Conservation (phyloP, 1,140 invertebrate genomes). For the Arion vulgaris region DNA sequence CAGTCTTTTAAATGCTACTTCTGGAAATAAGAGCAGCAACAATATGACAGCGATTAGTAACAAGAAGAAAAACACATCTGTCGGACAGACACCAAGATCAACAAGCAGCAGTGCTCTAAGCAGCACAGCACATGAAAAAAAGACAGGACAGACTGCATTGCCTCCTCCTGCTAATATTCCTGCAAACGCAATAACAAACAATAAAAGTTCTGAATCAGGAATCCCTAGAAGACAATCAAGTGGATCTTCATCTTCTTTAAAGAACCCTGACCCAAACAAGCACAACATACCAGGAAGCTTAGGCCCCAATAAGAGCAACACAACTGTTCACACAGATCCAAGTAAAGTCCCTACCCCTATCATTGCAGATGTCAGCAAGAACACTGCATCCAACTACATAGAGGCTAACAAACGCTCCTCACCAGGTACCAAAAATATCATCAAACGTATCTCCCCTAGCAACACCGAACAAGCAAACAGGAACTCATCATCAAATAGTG, state of each 20-base stretch:
- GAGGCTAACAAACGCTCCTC: not conserved
- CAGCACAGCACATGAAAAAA: not conserved
- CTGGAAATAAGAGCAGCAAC: not conserved
- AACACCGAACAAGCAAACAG: not conserved
- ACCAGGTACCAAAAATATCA: not conserved
- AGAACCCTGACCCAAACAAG: not conserved
- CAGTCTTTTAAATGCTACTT: not conserved
- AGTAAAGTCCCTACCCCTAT: not conserved
- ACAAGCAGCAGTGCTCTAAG: not conserved
- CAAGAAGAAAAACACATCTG: not conserved
- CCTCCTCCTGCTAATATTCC: not conserved
- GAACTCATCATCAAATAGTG: not conserved
- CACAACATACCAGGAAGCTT: not conserved
- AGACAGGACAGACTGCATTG: not conserved
- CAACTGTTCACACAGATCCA: not conserved
- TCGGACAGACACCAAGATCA: not conserved
- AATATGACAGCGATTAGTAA: not conserved
- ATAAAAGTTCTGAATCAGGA: not conserved
- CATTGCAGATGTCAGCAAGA: not conserved
- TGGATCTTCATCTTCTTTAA: constrained; percentile 1
- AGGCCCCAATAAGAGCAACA: not conserved
- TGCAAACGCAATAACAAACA: not conserved
- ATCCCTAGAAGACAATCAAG: not conserved
- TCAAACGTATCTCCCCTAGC: not conserved
- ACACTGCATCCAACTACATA: not conserved